These are phyloP conservation scores for Phalera bucephala DNA, from an alignment of 2,888 invertebrate genomes.

Conservation along the genomic window DNA sequence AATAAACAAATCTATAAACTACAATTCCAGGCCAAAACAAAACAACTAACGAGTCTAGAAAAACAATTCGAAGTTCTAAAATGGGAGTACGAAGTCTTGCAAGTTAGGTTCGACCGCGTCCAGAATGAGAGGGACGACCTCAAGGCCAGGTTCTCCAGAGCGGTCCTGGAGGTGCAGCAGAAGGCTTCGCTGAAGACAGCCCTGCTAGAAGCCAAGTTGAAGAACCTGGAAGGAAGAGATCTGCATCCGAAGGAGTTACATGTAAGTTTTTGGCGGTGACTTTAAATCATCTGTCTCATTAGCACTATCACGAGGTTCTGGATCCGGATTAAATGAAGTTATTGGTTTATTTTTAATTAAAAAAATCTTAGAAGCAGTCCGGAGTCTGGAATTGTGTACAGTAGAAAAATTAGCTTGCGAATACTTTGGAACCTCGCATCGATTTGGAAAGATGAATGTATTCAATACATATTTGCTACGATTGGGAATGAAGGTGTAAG, in stretches of 20 bases:
- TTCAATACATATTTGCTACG: no score
- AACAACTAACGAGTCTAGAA: conserved; percentile 69
- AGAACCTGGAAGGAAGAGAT: conserved; percentile 86
- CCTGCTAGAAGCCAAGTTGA: conserved; percentile 90
- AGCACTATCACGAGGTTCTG: no score
- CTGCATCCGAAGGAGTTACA: conserved; percentile 84
- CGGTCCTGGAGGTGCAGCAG: conserved; percentile 94
- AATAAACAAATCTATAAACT: no score
- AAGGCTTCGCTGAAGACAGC: conserved; percentile 92
- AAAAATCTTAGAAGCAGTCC: no score
- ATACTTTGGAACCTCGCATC: no score
- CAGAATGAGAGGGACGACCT: conserved; percentile 90
- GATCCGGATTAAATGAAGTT: no score
- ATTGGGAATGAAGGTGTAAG: no score
- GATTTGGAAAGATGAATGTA: no score
- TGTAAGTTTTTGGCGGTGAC: conserved; percentile 65
- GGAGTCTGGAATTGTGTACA: no score
- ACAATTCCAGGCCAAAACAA: conserved; percentile 76
- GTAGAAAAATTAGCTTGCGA: no score
- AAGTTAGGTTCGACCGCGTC: conserved; percentile 90
- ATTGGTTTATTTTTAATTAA: no score
- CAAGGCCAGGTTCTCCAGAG: conserved; percentile 89
- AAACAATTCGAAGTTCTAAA: conserved; percentile 85
- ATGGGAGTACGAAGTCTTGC: conserved; percentile 87
- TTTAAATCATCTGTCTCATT: no score